phyloP scores from a whole-genome alignment of 2,888 invertebrate genomes.

The Rambutsinella grinnellia region DNA sequence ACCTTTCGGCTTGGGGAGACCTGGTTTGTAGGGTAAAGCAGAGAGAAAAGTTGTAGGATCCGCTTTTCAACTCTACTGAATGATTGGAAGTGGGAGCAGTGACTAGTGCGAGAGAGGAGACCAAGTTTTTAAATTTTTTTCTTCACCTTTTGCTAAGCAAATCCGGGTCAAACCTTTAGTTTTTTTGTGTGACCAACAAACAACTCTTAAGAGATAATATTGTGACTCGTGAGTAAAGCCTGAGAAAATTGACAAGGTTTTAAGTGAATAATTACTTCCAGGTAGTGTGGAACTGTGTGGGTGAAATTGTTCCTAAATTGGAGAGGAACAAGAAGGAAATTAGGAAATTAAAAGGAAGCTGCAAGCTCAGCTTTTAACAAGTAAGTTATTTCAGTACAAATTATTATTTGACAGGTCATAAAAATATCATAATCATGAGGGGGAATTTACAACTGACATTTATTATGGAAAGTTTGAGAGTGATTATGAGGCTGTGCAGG shows the following conservation, averaged over 20 bases:
- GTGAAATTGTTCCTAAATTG: no score
- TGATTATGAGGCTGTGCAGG: neutral
- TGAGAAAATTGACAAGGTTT: no score
- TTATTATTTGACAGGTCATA: no score
- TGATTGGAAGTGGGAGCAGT: conserved; percentile 52
- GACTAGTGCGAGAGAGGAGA: conserved; percentile 4
- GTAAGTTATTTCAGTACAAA: no score
- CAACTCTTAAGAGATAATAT: conserved; percentile 6
- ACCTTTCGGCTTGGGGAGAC: conserved; percentile 45
- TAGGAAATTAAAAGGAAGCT: no score
- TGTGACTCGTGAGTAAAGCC: neutral
- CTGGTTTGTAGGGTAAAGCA: conserved; percentile 35
- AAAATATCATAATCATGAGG: no score
- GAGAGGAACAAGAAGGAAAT: no score
- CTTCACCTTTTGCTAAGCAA: conserved; percentile 18
- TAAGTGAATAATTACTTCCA: no score
- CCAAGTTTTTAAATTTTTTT: no score
- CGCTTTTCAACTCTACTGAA: conserved; percentile 23
- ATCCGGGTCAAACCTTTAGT: conserved; percentile 45
- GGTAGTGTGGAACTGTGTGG: no score
- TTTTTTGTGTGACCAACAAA: conserved; percentile 39
- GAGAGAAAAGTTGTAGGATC: conserved; percentile 47
- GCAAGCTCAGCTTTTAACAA: no score
- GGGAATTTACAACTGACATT: no score
- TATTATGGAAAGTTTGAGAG: conserved; percentile 35